phyloP scores from a whole-genome alignment of 2,113 vertebrate genomes.

The Cebidichthys violaceus region DNA sequence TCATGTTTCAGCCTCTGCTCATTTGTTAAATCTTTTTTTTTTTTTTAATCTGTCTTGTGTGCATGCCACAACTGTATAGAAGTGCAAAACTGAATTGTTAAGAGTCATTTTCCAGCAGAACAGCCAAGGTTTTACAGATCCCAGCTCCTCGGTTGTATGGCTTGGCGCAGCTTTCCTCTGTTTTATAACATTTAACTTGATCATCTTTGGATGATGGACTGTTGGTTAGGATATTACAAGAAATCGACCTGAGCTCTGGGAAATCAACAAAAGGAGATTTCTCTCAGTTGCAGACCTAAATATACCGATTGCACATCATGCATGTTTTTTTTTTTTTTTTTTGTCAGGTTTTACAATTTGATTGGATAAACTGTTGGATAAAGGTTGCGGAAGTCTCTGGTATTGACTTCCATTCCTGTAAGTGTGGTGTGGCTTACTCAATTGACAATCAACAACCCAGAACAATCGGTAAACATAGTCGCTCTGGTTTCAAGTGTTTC shows the following conservation, averaged over 20 bases:
- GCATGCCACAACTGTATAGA: neutral
- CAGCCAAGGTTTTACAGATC: neutral
- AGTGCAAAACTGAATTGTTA: neutral
- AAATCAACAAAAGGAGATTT: neutral
- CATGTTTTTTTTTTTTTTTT: neutral
- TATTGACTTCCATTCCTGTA: neutral
- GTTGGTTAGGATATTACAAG: neutral
- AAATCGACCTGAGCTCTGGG: neutral
- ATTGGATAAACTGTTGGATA: neutral
- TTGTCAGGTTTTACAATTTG: neutral
- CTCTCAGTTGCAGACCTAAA: neutral
- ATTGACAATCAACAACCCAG: slow-evolving; percentile 26
- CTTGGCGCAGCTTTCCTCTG: neutral
- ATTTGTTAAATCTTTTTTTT: neutral
- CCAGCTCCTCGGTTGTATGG: neutral
- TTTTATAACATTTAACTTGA: neutral
- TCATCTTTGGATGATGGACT: neutral
- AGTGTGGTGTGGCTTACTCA: neutral
- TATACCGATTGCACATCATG: neutral
- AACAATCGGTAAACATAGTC: slow-evolving; percentile 25
- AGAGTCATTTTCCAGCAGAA: neutral
- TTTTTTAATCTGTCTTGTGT: neutral
- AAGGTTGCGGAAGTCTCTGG: neutral
- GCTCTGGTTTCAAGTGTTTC: slow-evolving; percentile 22
- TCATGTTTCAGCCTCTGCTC: neutral